Percentiles rank a stretch among this genome's conserved stretches.
Conservation (phyloP, 2,797 vertebrate species). For the Australoheros facetus region DNA sequence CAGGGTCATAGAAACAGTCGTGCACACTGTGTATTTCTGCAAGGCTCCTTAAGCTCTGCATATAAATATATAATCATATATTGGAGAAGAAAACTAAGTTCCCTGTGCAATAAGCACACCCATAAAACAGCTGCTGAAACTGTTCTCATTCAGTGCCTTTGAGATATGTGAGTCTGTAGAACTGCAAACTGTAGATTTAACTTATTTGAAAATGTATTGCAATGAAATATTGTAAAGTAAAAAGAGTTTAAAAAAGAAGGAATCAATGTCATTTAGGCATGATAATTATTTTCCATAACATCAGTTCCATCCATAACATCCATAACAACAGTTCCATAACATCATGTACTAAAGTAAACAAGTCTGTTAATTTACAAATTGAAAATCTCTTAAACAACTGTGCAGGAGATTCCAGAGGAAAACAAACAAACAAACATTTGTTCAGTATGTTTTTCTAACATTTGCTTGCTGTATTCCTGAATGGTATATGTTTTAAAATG, state of each 20-base stretch:
- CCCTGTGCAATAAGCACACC: not conserved
- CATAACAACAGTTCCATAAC: too few species aligned
- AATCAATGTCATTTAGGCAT: not conserved
- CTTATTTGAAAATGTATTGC: not conserved
- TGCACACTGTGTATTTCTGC: not conserved
- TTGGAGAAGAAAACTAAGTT: not conserved
- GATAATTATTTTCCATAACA: not conserved
- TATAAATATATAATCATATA: not conserved
- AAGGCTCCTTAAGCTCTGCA: not conserved
- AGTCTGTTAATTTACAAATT: not conserved
- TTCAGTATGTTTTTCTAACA: not conserved
- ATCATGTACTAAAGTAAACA: too few species aligned
- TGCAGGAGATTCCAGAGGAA: too few species aligned
- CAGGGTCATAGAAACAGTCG: not conserved
- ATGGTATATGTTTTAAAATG: not conserved
- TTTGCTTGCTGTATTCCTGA: not conserved
- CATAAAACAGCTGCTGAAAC: not conserved
- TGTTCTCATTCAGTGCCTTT: not conserved
- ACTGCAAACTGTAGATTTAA: too few species aligned
- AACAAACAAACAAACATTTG: not conserved
- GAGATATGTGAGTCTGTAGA: not conserved
- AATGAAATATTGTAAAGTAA: not conserved
- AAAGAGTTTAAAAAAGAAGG: not conserved
- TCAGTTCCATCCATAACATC: too few species aligned
- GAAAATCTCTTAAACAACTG: not conserved